A percentile compares a stretch with the other conserved stretches of the same genome.
These are phyloP conservation scores for Nixonia krombeini DNA, from an alignment of 1,140 invertebrate genomes.

Conservation along the genomic window DNA sequence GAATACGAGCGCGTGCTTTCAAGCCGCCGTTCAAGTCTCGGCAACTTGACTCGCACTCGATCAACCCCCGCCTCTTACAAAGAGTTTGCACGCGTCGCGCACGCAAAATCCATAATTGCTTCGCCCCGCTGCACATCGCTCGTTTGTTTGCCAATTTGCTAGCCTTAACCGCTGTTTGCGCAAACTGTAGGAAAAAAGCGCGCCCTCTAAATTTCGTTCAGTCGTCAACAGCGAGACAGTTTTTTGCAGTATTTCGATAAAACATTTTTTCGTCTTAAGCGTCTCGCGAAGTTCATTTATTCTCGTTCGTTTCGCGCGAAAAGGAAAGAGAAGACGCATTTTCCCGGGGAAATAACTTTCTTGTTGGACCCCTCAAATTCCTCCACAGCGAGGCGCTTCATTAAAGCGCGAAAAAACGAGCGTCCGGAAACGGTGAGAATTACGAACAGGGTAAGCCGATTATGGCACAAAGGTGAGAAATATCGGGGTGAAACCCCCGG, in stretches of 20 bases:
- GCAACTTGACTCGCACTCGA: conserved; percentile 42
- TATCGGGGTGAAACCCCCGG: conserved; percentile 33
- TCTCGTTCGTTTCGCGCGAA: conserved; percentile 41
- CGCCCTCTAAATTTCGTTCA: conserved; percentile 7
- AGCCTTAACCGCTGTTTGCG: conserved; percentile 23
- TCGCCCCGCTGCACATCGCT: conserved; percentile 41
- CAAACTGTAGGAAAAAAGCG: conserved; percentile 12
- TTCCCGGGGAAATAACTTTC: conserved; percentile 43
- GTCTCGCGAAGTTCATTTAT: conserved; percentile 38
- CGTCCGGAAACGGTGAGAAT: conserved; percentile 34
- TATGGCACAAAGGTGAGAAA: conserved; percentile 38
- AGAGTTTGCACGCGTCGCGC: conserved; percentile 47
- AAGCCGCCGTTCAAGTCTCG: conserved; percentile 31
- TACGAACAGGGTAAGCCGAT: conserved; percentile 49
- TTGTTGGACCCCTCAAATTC: conserved; percentile 41
- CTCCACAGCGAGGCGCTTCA: conserved; percentile 42
- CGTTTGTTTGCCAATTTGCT: conserved; percentile 46
- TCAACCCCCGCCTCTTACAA: conserved; percentile 37
- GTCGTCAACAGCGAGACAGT: too few relatives aligned
- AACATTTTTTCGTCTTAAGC: too few relatives aligned
- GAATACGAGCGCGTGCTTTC: conserved; percentile 37
- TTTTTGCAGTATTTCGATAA: too few relatives aligned
- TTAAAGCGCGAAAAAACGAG: conserved; percentile 47
- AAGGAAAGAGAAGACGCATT: conserved; percentile 42
- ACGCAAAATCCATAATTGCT: conserved; percentile 49